Conservation (phyloP, 1,140 invertebrate species). For the Pseudoatta argentina region DNA sequence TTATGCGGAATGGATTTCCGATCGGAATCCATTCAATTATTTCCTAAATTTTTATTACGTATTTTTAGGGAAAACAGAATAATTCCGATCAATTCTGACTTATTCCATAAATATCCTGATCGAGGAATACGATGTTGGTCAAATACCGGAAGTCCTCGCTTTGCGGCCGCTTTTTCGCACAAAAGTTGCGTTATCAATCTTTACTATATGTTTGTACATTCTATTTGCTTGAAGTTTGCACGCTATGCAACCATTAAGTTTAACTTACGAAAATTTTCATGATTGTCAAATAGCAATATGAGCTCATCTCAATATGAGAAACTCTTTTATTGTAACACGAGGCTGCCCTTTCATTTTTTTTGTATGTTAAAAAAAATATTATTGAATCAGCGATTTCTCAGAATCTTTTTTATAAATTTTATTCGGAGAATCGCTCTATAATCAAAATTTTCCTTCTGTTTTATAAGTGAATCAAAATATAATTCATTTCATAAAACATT, state of each 20-base stretch:
- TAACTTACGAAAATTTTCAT: neutral
- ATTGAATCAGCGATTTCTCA: neutral
- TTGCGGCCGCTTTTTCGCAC: neutral
- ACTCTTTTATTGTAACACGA: neutral
- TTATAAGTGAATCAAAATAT: neutral
- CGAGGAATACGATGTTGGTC: neutral
- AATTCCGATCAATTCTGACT: too few species aligned
- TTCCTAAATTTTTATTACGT: too few species aligned
- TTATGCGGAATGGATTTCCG: too few species aligned
- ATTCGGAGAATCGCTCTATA: neutral
- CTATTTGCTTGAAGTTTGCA: neutral
- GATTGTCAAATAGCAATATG: neutral
- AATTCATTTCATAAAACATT: neutral
- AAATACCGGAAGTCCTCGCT: neutral
- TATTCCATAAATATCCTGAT: too few species aligned
- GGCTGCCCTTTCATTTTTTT: neutral
- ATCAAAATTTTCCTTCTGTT: neutral
- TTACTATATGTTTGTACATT: neutral
- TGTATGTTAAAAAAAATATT: neutral
- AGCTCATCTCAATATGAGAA: neutral
- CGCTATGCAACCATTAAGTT: neutral
- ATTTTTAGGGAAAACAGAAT: too few species aligned
- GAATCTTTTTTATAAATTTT: neutral
- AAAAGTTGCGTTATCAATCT: neutral
- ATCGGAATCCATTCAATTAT: too few species aligned